phyloP scores from a whole-genome alignment of 1,140 invertebrate species.

The Bombus waltoni region DNA sequence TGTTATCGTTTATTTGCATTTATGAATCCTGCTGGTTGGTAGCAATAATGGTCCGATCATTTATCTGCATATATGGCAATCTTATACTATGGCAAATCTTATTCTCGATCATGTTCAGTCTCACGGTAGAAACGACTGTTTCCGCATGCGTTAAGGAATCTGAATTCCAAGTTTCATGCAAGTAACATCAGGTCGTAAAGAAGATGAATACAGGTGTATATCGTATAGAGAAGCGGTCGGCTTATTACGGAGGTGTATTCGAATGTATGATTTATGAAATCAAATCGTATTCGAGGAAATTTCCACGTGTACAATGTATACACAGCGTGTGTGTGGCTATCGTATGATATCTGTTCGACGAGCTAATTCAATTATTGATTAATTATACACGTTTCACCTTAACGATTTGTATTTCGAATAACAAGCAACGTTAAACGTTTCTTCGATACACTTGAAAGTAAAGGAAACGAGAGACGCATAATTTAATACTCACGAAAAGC shows the following conservation, averaged over 20 bases:
- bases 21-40: conserved; percentile 8
- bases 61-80: conserved; percentile 21
- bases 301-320: background rate
- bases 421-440: too few species aligned
- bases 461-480: background rate
- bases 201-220: conserved; percentile 16
- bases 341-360: background rate
- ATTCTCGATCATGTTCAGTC: conserved; percentile 34
- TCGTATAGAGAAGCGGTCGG: background rate
- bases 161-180: conserved; percentile 33
- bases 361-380: background rate
- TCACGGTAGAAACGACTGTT: background rate
- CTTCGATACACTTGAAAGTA: background rate
- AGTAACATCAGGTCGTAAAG: conserved; percentile 36
- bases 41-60: conserved; percentile 22
- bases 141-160: conserved; percentile 10
- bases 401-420: background rate
- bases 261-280: background rate
- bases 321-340: too few species aligned
- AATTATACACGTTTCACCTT: background rate
- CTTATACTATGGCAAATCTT: background rate
- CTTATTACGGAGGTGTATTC: conserved; percentile 8
- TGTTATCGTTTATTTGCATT: background rate
- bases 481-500: background rate
- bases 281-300: background rate